Conservation (phyloP, 2,113 vertebrate genomes). For the Eulacestoma nigropectus region DNA sequence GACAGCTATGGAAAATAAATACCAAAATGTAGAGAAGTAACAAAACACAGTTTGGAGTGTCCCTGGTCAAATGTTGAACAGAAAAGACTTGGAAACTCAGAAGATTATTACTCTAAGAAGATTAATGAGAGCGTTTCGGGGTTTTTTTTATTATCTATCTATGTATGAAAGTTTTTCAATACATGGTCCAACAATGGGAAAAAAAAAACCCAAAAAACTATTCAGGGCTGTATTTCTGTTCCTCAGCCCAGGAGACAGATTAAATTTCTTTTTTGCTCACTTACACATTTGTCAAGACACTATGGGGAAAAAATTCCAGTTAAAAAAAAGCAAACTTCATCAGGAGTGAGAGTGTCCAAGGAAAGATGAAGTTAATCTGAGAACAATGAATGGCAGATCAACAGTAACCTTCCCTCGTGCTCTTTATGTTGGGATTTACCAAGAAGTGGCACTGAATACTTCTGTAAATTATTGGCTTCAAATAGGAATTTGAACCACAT, state of each 20-base stretch:
- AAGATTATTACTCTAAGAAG: neutral
- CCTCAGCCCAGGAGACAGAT: neutral
- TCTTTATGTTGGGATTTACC: neutral
- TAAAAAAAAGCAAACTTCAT: neutral
- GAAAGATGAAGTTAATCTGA: neutral
- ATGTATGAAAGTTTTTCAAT: neutral
- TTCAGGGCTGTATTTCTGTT: neutral
- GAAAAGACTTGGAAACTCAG: neutral
- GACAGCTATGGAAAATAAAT: neutral
- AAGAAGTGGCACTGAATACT: neutral
- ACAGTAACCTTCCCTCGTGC: neutral
- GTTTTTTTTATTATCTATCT: neutral
- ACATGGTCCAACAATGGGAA: neutral
- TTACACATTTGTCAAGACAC: neutral
- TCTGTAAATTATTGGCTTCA: neutral
- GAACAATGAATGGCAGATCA: neutral
- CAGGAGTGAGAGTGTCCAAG: neutral
- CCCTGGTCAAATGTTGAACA: neutral
- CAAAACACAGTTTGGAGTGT: neutral
- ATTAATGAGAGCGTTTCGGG: neutral
- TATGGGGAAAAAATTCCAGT: neutral
- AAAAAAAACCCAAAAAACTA: too few species aligned
- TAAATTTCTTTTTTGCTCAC: neutral
- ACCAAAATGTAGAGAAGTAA: neutral
- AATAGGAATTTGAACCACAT: neutral